phyloP scores from a whole-genome alignment of 1,140 invertebrate genomes.

The Lepidurus couesii region DNA sequence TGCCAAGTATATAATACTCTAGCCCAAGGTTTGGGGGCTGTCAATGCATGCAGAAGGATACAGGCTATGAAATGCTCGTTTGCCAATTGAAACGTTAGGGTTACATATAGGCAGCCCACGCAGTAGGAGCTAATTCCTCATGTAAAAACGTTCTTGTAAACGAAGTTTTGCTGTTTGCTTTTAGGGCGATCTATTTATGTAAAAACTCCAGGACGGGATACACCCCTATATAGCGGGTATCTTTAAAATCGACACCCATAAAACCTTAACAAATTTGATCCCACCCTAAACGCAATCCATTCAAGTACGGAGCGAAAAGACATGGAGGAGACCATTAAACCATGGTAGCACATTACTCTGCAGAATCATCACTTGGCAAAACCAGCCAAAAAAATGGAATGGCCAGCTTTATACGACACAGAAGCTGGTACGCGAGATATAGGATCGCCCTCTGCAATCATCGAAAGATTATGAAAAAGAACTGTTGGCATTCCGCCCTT shows the following conservation, averaged over 20 bases:
- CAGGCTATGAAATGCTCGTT: neutral
- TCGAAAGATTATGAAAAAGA: too few relatives aligned
- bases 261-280: neutral
- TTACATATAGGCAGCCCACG: neutral
- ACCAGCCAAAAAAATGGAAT: too few relatives aligned
- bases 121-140: slow-evolving; percentile 1
- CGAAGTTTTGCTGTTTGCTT: neutral
- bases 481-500: neutral
- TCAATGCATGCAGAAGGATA: neutral
- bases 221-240: neutral
- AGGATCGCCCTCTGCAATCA: too few relatives aligned
- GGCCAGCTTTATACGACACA: too few relatives aligned
- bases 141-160: neutral
- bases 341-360: too few relatives aligned
- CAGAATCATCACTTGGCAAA: too few relatives aligned
- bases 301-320: neutral
- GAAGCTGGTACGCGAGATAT: too few relatives aligned
- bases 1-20: too few relatives aligned
- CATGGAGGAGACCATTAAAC: too few relatives aligned
- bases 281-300: neutral
- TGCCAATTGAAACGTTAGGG: slow-evolving; percentile 12
- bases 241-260: slow-evolving; percentile 9
- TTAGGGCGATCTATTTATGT: neutral
- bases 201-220: neutral
- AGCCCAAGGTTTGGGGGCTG: neutral